These are phyloP conservation scores for Clanis bilineata DNA, from an alignment of 2,888 invertebrate genomes.

Conservation along the genomic window DNA sequence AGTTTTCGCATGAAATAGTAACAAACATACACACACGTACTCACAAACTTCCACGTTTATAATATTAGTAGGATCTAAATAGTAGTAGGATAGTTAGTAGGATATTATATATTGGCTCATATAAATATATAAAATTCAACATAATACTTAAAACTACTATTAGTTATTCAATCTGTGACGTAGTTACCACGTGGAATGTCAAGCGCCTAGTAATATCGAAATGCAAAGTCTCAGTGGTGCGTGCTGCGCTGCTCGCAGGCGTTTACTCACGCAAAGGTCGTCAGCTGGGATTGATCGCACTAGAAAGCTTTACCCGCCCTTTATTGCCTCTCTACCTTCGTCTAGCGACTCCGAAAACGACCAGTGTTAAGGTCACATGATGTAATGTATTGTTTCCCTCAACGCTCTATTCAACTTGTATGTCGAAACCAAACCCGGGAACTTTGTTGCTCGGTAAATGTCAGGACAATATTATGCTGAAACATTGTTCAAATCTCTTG, in stretches of 20 bases:
- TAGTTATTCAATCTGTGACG: no score
- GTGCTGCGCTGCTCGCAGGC: slow-evolving; percentile 68
- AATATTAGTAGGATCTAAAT: no score
- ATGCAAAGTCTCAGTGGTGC: slow-evolving; percentile 49
- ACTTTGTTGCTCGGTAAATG: background rate
- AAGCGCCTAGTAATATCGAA: slow-evolving; percentile 59
- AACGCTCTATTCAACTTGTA: slow-evolving; percentile 7
- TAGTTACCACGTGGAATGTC: slow-evolving; percentile 16
- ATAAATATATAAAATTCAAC: no score
- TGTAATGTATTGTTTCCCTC: slow-evolving; percentile 25
- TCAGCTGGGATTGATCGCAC: slow-evolving; percentile 66
- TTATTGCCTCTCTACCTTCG: slow-evolving; percentile 63
- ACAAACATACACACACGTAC: no score
- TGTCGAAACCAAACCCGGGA: background rate
- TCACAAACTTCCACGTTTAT: no score
- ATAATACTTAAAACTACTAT: no score
- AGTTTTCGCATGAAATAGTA: no score
- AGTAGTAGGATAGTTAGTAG: no score
- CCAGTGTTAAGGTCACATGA: slow-evolving; percentile 60
- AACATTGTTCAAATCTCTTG: background rate
- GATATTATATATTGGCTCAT: no score
- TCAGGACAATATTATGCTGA: background rate
- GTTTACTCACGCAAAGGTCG: slow-evolving; percentile 72
- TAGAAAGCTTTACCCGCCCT: slow-evolving; percentile 54
- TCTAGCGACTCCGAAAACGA: slow-evolving; percentile 47